Evolutionary conservation across 2,888 invertebrate species (phyloP).

Genomic region (Smittia sp.): DNA sequence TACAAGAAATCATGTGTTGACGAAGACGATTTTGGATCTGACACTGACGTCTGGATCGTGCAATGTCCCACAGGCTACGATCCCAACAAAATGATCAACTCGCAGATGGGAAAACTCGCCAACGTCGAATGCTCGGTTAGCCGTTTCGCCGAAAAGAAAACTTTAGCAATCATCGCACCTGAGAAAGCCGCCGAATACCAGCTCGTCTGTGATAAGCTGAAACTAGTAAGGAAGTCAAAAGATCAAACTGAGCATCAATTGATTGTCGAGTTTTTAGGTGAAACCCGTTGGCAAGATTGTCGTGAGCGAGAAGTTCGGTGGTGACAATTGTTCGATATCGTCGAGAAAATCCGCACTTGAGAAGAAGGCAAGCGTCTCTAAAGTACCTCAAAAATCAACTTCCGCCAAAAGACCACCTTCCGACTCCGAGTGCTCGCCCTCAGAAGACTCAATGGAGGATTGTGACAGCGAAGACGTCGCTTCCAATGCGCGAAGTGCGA

Average conservation of each 20-base stretch:
- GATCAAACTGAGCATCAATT: neutral
- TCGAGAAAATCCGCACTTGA: neutral
- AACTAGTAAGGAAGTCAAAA: neutral
- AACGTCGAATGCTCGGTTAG: neutral
- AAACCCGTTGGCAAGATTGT: slow-evolving; percentile 21
- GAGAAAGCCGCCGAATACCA: slow-evolving; percentile 31
- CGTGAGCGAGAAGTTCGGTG: neutral
- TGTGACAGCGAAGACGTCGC: neutral
- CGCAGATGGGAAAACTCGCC: neutral
- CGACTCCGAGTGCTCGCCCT: neutral
- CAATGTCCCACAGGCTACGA: slow-evolving; percentile 32
- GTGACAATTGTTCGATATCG: neutral
- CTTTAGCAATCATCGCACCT: neutral
- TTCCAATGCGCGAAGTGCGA: neutral
- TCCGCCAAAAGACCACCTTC: neutral
- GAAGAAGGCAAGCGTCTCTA: neutral
- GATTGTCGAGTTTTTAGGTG: neutral
- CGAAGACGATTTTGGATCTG: neutral
- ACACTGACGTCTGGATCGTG: slow-evolving; percentile 22
- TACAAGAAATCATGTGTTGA: neutral
- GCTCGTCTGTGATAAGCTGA: slow-evolving; percentile 7
- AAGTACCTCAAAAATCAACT: too few species aligned
- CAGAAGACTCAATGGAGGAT: neutral
- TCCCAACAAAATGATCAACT: neutral
- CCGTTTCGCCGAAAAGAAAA: neutral